Conservation (phyloP, 2,888 invertebrate species). For the Endotricha flammealis region DNA sequence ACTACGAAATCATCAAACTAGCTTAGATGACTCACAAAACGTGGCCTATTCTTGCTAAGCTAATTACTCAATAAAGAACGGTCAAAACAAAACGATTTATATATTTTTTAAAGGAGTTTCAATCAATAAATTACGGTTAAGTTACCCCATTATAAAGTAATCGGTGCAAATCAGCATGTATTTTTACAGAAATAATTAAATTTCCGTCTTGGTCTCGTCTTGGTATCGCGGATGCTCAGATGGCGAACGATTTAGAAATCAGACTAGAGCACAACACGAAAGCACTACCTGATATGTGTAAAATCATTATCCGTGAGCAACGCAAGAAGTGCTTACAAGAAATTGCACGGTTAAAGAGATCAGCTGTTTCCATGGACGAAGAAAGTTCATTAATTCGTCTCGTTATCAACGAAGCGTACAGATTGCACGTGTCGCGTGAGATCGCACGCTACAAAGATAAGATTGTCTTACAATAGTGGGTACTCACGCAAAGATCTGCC, state of each 20-base stretch:
- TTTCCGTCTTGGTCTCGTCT: slow-evolving; percentile 39
- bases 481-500: slow-evolving; percentile 92
- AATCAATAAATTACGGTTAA: too few species aligned
- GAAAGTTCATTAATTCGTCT: slow-evolving; percentile 49
- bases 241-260: slow-evolving; percentile 55
- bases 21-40: too few species aligned
- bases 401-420: slow-evolving; percentile 28
- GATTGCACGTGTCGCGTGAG: slow-evolving; percentile 11
- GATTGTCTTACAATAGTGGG: too few species aligned
- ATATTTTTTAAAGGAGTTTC: too few species aligned
- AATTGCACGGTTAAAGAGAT: slow-evolving; percentile 52
- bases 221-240: slow-evolving; percentile 54
- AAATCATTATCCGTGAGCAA: slow-evolving; percentile 30
- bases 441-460: slow-evolving; percentile 9
- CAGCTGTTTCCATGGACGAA: slow-evolving; percentile 54
- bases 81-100: too few species aligned
- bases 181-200: slow-evolving; percentile 29
- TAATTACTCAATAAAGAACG: too few species aligned
- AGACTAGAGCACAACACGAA: slow-evolving; percentile 49
- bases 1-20: too few species aligned
- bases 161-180: too few species aligned
- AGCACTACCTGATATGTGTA: slow-evolving; percentile 38
- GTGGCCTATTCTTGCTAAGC: too few species aligned
- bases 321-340: slow-evolving; percentile 43
- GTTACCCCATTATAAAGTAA: too few species aligned